Evolutionary conservation across 2,888 invertebrate genomes (phyloP), one percentile per base, ranked within the genome.

Genomic region (Lasioglossum zephyrum): DNA sequence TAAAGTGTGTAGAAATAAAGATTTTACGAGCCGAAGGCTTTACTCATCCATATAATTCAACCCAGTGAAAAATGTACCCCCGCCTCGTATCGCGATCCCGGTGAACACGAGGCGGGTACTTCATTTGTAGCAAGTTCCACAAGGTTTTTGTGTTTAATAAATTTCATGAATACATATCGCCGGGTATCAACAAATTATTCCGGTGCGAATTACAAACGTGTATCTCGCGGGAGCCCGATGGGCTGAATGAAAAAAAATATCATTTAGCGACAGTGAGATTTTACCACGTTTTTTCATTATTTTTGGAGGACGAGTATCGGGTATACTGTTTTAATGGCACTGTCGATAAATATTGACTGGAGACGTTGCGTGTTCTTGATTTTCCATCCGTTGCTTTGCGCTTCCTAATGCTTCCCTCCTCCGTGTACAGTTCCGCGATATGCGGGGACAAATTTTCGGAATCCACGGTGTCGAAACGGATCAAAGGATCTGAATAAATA

Each of bases 401-500:
- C n/a, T 57, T n/a, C 2, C n/a, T n/a, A 3, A n/a, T 57, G 53
- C n/a, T n/a, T n/a, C 31, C 31, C 9, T 1, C 18, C 22, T 8
- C n/a, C 5, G n/a, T 9, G 2, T 57, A 57, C 53, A n/a, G 9
- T 9, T 57, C n/a, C 9, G 53, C n/a, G n/a, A 57, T 9, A 22
- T 22, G 4, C 22, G 31, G 8, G 18, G 9, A 70, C 41, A 70
- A 70, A 39, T 39, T 70, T 39, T 39, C 22, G 22, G 1, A 2
- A 70, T 39, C 39, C 41, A 5, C 36, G 39, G 41, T 13, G 41
- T n/a, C 13, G n/a, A 41, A 70, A 39, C 70, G 41, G 70, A 70
- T 70, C 70, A 41, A 41, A 70, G 39, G 70, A 70, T 70, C n/a
- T 70, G 39, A n/a, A 70, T 70, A 70, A 70, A 41, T 70, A 70